Base-by-base conservation (phyloP, 2,113 vertebrate species). In the Ranitomeya imitator region DNA sequence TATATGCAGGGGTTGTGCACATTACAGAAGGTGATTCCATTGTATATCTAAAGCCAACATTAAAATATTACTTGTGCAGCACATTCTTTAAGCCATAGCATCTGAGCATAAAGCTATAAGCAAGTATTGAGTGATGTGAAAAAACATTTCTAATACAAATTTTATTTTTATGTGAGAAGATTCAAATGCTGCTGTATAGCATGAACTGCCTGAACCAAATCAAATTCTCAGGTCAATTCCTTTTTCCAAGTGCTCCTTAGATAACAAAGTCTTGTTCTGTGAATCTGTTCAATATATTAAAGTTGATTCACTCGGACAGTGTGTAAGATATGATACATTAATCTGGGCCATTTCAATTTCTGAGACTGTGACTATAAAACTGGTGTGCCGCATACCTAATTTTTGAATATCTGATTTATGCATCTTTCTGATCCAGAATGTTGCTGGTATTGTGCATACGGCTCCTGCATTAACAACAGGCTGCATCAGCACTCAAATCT, bases 401-500 rank as follows among this genome's bases (percentile, higher is more conserved):
- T 97, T 95, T 95, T 96, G 96, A 96, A 95, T 96, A 96, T 95
- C 96, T 97, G 96, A 98, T 98, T 97, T 97, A 97, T 96, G 95
- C 93, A 94, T 96, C 93, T 93, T 94, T 94, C 95, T 95, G 94
- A 95, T 95, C 92, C 93, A 90, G 90, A 93, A 94, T 95, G 96
- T 93, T 94, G 94, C 94, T 93, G 95, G 94, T 94, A 93, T 94
- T 95, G 96, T 93, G 95, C 94, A 96, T 94, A 94, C 91, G 92
- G 93, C 93, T 89, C 94, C 96, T 95, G 96, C 96, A 97, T 97
- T 97, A 97, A 96, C 96, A 97, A 95, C 95, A 93, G 95, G 95
- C 96, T 97, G 96, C 96, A 98, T 97, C 95, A 94, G 95, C 96
- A 96, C 96, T 97, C 96, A 96, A 96, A 97, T 98, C 96, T 98